Evolutionary conservation across 2,113 vertebrate species (phyloP), one percentile per base, ranked within the genome.

Genomic region (Serilophus lunatus): DNA sequence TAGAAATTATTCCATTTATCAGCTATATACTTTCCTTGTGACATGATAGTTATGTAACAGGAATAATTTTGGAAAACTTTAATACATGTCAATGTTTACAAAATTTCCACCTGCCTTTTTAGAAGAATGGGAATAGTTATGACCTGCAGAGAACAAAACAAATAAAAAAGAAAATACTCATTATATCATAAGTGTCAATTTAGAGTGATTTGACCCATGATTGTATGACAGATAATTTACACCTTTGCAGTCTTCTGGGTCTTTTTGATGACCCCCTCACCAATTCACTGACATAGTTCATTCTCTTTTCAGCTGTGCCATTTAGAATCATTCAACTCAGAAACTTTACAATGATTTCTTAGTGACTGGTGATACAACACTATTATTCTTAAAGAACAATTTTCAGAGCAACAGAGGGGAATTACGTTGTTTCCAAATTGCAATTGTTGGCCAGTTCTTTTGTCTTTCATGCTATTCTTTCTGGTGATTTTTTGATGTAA

Each of bases 391-490:
- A 88, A 87, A 76, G 70, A 90, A 82, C 26, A 50, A 51, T 80
- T 92, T 95, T 76, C 45, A 72, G 66, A 65, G 42, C 51, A 80
- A 47, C 47, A 1, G n/a, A 38, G 17, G 54, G 70, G 84, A 88
- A 93, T 93, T 26, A 33, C 10, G 23, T 47, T 81, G 63, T 89
- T 93, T 90, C 81, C 74, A 92, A 79, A 63, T 1, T 76, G 53
- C 78, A 95, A 24, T 92, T 87, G 49, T 74, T 92, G 79, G 33
- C n/a, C 59, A n/a, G 57, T 91, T 89, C 70, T 95, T 95, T 90
- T 77, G 56, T 83, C 70, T 85, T 92, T 87, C 54, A 65, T 70
- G 38, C 59, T 85, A 82, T 95, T 95, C 70, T 92, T 94, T 87
- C 56, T 75, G 61, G 71, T 63, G 42, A 65, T 77, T 90, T 90